A percentile compares a stretch with the other conserved stretches of the same genome.
Conservation (phyloP, 2,113 vertebrate genomes). For the Phodopus roborovskii region DNA sequence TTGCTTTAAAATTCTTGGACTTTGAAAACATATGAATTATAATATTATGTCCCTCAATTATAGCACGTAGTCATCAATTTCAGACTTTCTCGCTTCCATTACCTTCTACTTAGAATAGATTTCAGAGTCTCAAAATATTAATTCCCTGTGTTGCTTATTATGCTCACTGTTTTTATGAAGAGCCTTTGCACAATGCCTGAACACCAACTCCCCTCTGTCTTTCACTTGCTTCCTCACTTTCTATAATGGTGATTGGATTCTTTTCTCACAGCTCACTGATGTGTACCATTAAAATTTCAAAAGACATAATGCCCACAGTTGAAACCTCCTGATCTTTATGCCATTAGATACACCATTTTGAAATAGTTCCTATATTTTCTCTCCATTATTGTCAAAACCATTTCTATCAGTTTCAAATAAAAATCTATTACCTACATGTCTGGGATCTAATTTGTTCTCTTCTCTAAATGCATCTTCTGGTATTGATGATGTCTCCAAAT, state of each 20-base stretch:
- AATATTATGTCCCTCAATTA: not conserved
- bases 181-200: not conserved
- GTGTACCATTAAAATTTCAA: not conserved
- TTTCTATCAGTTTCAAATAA: not conserved
- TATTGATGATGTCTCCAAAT: not conserved
- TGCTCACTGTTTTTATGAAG: constrained; percentile 7
- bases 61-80: not conserved
- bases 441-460: not conserved
- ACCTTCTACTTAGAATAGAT: not conserved
- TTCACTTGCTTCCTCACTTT: not conserved
- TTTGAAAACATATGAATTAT: not conserved
- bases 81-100: not conserved
- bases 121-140: not conserved
- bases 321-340: not conserved
- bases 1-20: not conserved
- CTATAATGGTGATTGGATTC: not conserved
- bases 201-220: not conserved
- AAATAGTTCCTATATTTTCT: not conserved
- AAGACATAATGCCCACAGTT: constrained; percentile 2
- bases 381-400: not conserved
- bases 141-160: not conserved
- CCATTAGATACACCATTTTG: not conserved
- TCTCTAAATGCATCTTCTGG: not conserved
- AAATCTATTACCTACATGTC: not conserved
- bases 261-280: not conserved